A percentile compares a stretch with the other conserved stretches of the same genome.
phyloP scores from a whole-genome alignment of 2,888 invertebrate species.

The Crepidodera aurea region DNA sequence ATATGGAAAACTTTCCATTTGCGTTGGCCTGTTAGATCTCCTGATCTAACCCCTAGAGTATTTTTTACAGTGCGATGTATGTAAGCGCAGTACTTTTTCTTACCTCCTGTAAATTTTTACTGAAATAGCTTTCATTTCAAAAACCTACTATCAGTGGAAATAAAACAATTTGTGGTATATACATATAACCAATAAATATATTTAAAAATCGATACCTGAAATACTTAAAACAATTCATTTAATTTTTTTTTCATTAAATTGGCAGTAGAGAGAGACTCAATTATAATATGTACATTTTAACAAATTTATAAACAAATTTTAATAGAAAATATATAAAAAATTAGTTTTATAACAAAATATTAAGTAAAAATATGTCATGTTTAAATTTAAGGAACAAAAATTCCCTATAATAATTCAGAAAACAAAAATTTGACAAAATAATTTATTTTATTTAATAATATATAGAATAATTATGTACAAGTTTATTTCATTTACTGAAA shows the following conservation, averaged over 20 bases:
- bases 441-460: background rate
- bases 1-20: too few relatives aligned
- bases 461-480: background rate
- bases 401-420: background rate
- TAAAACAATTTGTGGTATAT: background rate
- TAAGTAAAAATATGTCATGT: background rate
- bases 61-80: too few relatives aligned
- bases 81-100: too few relatives aligned
- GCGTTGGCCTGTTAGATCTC: too few relatives aligned
- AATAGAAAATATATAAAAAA: constrained; percentile 4
- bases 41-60: too few relatives aligned
- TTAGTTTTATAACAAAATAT: background rate
- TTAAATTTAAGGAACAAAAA: background rate
- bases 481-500: background rate
- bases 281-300: constrained; percentile 15
- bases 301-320: constrained; percentile 9
- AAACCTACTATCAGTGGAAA: too few relatives aligned
- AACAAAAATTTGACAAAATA: too few relatives aligned
- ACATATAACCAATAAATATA: constrained; percentile 23
- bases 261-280: constrained; percentile 15
- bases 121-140: too few relatives aligned
- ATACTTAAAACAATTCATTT: constrained; percentile 15
- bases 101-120: too few relatives aligned
- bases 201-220: constrained; percentile 11
- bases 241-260: constrained; percentile 11